Base-by-base conservation (phyloP, 2,113 vertebrate species). In the Pseudorasbora parva region DNA sequence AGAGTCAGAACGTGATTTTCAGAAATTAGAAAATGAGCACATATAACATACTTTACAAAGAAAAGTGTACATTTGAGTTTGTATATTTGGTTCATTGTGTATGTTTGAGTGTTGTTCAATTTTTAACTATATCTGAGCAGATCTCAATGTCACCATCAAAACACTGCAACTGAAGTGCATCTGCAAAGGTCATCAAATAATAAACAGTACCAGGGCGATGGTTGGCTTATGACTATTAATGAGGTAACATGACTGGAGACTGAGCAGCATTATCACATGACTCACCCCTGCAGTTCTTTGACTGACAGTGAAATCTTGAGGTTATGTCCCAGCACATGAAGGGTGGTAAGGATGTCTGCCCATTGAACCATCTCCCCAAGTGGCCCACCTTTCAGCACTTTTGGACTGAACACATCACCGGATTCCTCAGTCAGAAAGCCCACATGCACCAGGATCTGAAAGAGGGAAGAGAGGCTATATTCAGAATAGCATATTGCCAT, bases 301-400 rank as follows among this genome's bases (percentile, higher is more conserved):
- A 98, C 94, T 49, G 97, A 99, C 60, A 98, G 93, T 0, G 98
- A 98, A 91, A 99, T 92, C 88, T 94, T 95, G 87, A 99, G 94
- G 89, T 94, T 91, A 86, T 99, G 97, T 72, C 98, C 98, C 78
- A 99, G 94, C 80, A 98, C 90, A 19, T 97, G 96, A 47, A 99
- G 96, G 10, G 95, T 92, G 0, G 96, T 95, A 86, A 99, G 93
- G 87, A 99, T 98, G 92, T 99, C 98, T 0, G 98, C 98, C 98
- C 98, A 99, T 88, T 99, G 98, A 88, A 99, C 98, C 97, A 99
- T 98, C 95, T 99, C 98, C 0, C 98, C 98, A 89, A 99, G 91
- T 0, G 98, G 98, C 1, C 98, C 97, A 0, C 98, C 98, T 86
- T 99, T 99, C 89, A 98, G 94, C 85, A 99, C 97, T 84, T 97